These are phyloP conservation scores for Abscondita cerata DNA, from an alignment of 2,888 invertebrate species.

Conservation along the genomic window DNA sequence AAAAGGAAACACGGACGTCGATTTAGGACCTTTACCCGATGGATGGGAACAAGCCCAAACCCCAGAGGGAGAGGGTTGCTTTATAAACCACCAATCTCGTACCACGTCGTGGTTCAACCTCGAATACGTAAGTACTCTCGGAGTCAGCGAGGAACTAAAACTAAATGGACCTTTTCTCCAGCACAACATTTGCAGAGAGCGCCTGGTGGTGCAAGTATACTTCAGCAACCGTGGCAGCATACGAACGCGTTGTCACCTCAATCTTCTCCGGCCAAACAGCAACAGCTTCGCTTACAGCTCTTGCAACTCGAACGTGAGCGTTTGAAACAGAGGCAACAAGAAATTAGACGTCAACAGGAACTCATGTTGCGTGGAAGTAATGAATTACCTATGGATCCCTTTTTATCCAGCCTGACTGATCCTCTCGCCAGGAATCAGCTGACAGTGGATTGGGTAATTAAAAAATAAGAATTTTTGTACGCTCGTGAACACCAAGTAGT, in stretches of 20 bases:
- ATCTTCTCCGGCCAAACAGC: constrained; percentile 70
- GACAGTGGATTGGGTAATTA: constrained; percentile 91
- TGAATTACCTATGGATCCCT: constrained; percentile 77
- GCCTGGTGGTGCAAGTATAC: constrained; percentile 54
- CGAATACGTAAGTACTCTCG: constrained; percentile 94
- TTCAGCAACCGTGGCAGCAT: constrained; percentile 48
- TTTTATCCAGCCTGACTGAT: constrained; percentile 81
- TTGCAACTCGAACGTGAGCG: constrained; percentile 88
- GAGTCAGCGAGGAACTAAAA: no score
- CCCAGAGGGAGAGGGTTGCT: constrained; percentile 85
- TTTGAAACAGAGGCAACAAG: constrained; percentile 87
- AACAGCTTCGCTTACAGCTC: constrained; percentile 80
- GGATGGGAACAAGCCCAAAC: constrained; percentile 90
- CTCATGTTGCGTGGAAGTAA: constrained; percentile 72
- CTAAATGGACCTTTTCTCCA: no score
- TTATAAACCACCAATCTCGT: constrained; percentile 91
- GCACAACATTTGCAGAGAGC: constrained; percentile 65
- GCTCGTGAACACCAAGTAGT: no score
- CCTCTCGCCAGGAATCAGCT: constrained; percentile 92
- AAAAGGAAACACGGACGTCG: constrained; percentile 61
- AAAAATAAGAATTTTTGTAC: no score
- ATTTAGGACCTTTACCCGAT: constrained; percentile 81
- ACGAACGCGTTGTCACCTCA: constrained; percentile 60
- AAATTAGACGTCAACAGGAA: constrained; percentile 86
- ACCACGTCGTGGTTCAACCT: constrained; percentile 98